Evolutionary conservation across 2,113 vertebrate species (phyloP).

Genomic region (Boleophthalmus pectinirostris): DNA sequence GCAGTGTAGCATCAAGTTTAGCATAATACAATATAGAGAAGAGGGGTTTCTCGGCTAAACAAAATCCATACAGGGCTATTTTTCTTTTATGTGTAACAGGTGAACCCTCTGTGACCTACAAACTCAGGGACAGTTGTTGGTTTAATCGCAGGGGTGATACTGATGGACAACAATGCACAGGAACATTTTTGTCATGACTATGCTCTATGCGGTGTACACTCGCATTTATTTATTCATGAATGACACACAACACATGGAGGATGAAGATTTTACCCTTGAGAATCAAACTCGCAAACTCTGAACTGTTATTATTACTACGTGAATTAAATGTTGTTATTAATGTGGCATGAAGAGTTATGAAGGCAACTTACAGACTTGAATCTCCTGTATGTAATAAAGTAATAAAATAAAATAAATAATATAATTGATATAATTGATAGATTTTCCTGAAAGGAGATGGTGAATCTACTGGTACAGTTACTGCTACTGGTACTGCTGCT

Average conservation of each 20-base stretch:
- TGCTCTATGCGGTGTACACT: not conserved
- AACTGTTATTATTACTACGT: not conserved
- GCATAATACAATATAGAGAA: no score
- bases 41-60: no score
- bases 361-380: not conserved
- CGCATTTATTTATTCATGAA: not conserved
- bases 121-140: not conserved
- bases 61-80: not conserved
- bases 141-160: not conserved
- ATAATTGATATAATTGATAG: no score
- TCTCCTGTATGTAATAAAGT: no score
- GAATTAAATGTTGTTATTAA: not conserved
- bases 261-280: not conserved
- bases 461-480: no score
- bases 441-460: no score
- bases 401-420: no score
- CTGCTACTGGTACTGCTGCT: no score
- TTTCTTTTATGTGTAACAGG: not conserved
- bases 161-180: not conserved
- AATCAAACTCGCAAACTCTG: not conserved
- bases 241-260: not conserved
- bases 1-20: no score
- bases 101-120: not conserved
- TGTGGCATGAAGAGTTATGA: not conserved
- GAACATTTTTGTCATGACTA: conserved; percentile 1